Base-by-base conservation (phyloP, 2,888 invertebrate species). In the Drosophila testacea region DNA sequence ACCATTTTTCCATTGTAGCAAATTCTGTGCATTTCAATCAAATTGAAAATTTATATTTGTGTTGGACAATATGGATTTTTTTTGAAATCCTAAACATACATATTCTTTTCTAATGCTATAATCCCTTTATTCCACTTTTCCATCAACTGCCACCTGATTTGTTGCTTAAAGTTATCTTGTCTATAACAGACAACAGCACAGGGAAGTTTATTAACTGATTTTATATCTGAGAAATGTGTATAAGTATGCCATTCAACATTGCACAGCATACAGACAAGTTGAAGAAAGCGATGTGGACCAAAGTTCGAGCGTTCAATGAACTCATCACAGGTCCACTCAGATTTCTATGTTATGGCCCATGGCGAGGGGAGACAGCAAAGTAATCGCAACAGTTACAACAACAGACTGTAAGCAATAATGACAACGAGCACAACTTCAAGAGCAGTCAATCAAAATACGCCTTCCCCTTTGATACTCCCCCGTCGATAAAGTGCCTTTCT, bases 181-280 rank as follows among this genome's bases (percentile, higher is more conserved):
- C 41, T 42, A n/a, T 42, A 7, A 42, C 22, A 55, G 50, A 34
- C 22, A 7, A n/a, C n/a, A 55, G 27, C 22, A 4, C 50, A 16
- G 13, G 13, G 10, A 22, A 55, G 74, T 69, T 74, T 63, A 73
- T 71, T 60, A 68, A 69, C 74, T 74, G 71, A 76, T 74, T 76
- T 75, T 36, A 61, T 64, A 67, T 63, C 65, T 60, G 51, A 66
- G 55, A 46, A 64, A 48, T 56, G 41, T 51, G 51, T 69, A 22
- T 7, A 73, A 73, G 69, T 75, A 75, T 73, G 73, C 52, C 64
- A 76, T 73, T 76, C 48, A 65, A 61, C 62, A 41, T 13, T 34
- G 38, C 51, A 59, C 50, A 44, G 54, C 30, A 30, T n/a, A 22
- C 54, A 55, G 13, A 7, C 11, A 69, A 63, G 51, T 55, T 66